Evolutionary conservation across 1,140 invertebrate genomes (phyloP).

Genomic region (Diuraphis noxia): DNA sequence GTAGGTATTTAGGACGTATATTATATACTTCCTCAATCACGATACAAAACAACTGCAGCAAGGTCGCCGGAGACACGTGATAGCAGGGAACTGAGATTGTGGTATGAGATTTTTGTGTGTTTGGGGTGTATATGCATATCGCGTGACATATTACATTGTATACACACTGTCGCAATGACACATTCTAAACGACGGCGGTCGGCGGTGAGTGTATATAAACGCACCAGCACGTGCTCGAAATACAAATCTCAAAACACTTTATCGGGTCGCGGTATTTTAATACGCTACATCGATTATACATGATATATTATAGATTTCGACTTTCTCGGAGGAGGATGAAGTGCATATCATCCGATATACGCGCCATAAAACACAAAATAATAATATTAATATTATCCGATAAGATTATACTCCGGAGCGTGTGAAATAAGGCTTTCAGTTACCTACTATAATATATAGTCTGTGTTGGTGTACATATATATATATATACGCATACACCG

Average conservation of each 20-base stretch:
- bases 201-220: not conserved
- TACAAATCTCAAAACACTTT: not conserved
- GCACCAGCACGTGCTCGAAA: not conserved
- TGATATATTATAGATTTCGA: not conserved
- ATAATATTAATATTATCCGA: not conserved
- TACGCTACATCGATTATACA: not conserved
- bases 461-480: too few species aligned
- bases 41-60: not conserved
- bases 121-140: not conserved
- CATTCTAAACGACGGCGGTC: not conserved
- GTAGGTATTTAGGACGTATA: not conserved
- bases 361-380: not conserved
- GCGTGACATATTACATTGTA: not conserved
- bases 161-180: not conserved
- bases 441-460: not conserved
- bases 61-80: not conserved
- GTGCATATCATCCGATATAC: too few species aligned
- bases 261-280: not conserved
- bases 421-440: constrained; percentile 20
- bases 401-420: constrained; percentile 27
- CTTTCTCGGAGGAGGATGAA: not conserved
- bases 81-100: not conserved
- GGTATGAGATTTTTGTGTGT: not conserved
- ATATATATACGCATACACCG: not conserved
- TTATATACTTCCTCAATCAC: not conserved